Evolutionary conservation across 2,888 invertebrate species (phyloP), one percentile per base, ranked within the genome.

Genomic region (Sphecodes monilicornis): DNA sequence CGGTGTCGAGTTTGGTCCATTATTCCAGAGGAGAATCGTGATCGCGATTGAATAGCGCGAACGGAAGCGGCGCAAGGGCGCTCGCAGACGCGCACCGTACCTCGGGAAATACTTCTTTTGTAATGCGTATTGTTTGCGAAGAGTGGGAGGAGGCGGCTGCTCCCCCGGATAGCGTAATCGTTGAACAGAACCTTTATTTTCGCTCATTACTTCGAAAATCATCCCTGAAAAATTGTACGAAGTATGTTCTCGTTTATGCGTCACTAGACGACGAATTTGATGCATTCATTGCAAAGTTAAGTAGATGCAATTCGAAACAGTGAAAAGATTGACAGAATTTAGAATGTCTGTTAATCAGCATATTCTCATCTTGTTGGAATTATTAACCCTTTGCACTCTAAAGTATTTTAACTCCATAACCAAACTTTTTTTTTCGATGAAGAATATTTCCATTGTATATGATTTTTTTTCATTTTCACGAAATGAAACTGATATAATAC

Each of bases 1-100:
- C 64, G 89, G 92, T 93, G 93, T 93, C 93, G 90, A 91, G 91
- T 93, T 93, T 87, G 88, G 86, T 86, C 90, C 87, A 91, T 92
- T 91, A 88, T 93, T 91, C 88, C 83, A 84, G 39, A 73, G 36
- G 78, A 82, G 86, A 88, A 90, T 88, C 89, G 90, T 91, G 89
- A 92, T 90, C 88, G 85, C 82, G 88, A 88, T 86, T 91, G 89
- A 92, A 92, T 91, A 82, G 84, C 82, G 72, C 50, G 82, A 92
- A 86, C 93, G 93, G 93, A 93, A 93, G 93, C 90, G 84, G 89
- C 86, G 86, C 85, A 86, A 88, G 89, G 89, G 90, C 84, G 85
- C 74, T 80, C 84, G 77, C 72, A 82, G 79, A 89, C 90, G 86
- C 78, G 80, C 85, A 78, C 88, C 69, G 80, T 80, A 82, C 85